A percentile compares a stretch with the other conserved stretches of the same genome.
Conservation (phyloP, 2,888 invertebrate genomes). For the Patella caerulea region DNA sequence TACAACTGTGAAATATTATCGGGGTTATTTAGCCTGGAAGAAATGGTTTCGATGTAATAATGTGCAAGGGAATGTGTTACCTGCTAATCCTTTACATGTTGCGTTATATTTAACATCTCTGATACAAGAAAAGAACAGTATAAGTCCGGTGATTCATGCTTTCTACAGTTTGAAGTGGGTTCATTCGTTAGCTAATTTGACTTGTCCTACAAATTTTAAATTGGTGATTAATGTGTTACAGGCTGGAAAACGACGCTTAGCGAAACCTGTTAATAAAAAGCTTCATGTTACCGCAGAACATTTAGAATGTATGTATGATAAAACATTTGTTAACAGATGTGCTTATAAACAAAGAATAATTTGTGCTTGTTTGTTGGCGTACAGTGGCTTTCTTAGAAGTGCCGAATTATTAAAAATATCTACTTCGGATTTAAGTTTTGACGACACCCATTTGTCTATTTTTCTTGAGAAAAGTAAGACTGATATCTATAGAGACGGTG, state of each 20-base stretch:
- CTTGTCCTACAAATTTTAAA: slow-evolving; percentile 16
- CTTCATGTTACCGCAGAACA: not conserved
- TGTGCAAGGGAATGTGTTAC: slow-evolving; percentile 8
- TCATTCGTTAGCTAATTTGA: slow-evolving; percentile 13
- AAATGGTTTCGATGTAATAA: not conserved
- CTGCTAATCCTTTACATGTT: slow-evolving; percentile 15
- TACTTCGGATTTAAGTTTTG: slow-evolving; percentile 22
- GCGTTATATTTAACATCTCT: slow-evolving; percentile 22
- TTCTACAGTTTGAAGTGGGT: slow-evolving; percentile 24
- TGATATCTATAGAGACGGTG: slow-evolving; percentile 28
- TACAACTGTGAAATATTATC: not conserved
- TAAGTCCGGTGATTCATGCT: slow-evolving; percentile 17
- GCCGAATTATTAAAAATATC: slow-evolving; percentile 26
- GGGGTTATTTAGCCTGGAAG: slow-evolving; percentile 14
- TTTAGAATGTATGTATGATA: not conserved
- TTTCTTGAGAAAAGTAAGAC: slow-evolving; percentile 32
- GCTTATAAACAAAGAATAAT: slow-evolving; percentile 8
- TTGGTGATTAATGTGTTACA: slow-evolving; percentile 13
- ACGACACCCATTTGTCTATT: slow-evolving; percentile 16
- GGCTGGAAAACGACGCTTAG: not conserved
- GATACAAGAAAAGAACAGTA: slow-evolving; percentile 12
- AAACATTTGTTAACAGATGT: slow-evolving; percentile 4
- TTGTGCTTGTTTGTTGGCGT: slow-evolving; percentile 13
- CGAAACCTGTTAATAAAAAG: not conserved
- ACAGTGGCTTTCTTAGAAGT: slow-evolving; percentile 20